Evolutionary conservation across 1,140 invertebrate species (phyloP), one percentile per base, ranked within the genome.

Genomic region (Tribolium madens): DNA sequence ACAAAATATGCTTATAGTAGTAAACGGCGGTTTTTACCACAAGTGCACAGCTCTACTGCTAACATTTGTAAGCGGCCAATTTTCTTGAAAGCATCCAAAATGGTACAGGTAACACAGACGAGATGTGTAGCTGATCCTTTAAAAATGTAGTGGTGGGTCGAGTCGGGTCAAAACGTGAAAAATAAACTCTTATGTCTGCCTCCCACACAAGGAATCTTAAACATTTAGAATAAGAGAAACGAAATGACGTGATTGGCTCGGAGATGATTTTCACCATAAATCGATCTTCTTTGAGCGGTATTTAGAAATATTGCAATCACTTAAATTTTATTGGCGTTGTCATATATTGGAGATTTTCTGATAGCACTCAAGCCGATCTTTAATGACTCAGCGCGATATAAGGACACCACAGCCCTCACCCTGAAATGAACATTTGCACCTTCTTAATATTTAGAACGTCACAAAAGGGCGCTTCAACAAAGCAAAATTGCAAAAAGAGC

Each of bases 81-180:
- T 80, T 80, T 64, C 79, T 80, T 78, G 79, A 80, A 80, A 80
- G 79, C 79, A 80, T 80, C 76, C 76, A 72, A 75, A 78, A 77
- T 75, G 79, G 74, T 78, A 78, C 72, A 80, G 76, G 79, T 80
- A 80, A 80, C 76, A 78, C 52, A 78, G 76, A 50, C 48, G 71
- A 73, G 75, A 76, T 71, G 73, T 76, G 78, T 76, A 71, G 79
- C 73, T 76, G 76, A 80, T 80, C 76, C 75, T 80, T 80, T 80
- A 80, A 80, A 80, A 80, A 80, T 80, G 79, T 80, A 80, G 79
- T 78, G 71, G 71, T 53, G 52, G 48, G 71, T 73, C 17, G 47
- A 53, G 71, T 15, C 48, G 17, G 71, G 71, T 73, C 71, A 73
- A 73, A 73, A 73, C 48, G 71, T 73, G 71, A 73, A 73, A 73